Evolutionary conservation across 2,113 vertebrate genomes (phyloP).

Genomic region (Odocoileus virginianus): DNA sequence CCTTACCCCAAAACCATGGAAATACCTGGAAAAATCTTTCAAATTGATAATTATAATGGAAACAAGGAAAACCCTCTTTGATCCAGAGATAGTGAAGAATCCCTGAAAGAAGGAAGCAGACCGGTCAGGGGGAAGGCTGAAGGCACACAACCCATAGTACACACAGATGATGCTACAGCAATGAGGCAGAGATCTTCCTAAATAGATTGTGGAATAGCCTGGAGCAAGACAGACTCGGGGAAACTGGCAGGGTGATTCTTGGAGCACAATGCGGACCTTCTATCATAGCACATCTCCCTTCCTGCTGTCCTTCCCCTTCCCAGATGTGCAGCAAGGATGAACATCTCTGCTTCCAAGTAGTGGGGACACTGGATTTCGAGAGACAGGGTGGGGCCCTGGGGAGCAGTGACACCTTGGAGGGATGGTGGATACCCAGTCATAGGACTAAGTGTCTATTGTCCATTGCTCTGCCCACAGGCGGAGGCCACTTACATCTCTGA

Average conservation of each 20-base stretch:
- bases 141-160: neutral
- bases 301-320: too few species aligned
- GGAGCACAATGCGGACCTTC: neutral
- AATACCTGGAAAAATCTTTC: neutral
- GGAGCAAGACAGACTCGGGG: too few species aligned
- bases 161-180: neutral
- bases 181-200: too few species aligned
- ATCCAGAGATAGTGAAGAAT: neutral
- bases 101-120: neutral
- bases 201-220: fast-evolving
- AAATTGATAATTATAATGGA: neutral
- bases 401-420: neutral
- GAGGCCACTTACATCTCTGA: too few species aligned
- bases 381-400: neutral
- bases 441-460: neutral
- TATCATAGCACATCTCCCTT: neutral
- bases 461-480: neutral
- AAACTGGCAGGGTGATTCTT: neutral
- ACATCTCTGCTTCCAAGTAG: neutral
- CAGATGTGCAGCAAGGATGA: neutral
- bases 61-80: neutral
- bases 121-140: neutral
- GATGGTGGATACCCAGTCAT: too few species aligned
- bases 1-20: neutral
- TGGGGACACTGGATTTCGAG: neutral